Conservation (phyloP, 2,113 vertebrate species). For the Talpa occidentalis region DNA sequence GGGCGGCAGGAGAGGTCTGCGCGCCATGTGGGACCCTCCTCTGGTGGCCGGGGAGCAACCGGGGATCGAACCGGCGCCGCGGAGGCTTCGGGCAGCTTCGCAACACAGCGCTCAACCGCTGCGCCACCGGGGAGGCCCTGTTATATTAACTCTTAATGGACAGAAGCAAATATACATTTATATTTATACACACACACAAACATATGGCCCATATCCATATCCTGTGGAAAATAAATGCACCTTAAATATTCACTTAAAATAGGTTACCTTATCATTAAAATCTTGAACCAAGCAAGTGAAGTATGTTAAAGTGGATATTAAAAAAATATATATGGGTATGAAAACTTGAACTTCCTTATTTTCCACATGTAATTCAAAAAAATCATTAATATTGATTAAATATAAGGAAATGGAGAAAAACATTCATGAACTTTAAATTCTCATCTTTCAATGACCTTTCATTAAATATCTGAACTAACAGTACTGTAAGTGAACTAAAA, state of each 20-base stretch:
- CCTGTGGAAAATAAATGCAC: constrained; percentile 34
- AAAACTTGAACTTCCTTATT: constrained; percentile 18
- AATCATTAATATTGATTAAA: constrained; percentile 53
- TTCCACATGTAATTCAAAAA: constrained; percentile 40
- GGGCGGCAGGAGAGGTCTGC: too few species aligned
- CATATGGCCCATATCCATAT: neutral
- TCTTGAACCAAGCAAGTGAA: constrained; percentile 45
- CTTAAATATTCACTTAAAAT: constrained; percentile 52
- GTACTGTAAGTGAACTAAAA: constrained; percentile 29
- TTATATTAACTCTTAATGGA: constrained; percentile 6
- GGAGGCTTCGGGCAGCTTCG: too few species aligned
- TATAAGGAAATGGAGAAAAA: constrained; percentile 43
- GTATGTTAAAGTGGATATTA: neutral
- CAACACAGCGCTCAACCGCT: too few species aligned
- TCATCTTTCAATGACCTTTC: constrained; percentile 24
- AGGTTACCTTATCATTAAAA: constrained; percentile 58
- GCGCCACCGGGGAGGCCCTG: too few species aligned
- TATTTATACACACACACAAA: neutral
- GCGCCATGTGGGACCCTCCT: too few species aligned
- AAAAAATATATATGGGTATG: neutral
- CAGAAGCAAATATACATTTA: neutral
- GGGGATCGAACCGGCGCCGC: too few species aligned
- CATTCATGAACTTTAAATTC: constrained; percentile 50
- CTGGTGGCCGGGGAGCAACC: too few species aligned
- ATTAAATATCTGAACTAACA: constrained; percentile 24